Evolutionary conservation across 2,888 invertebrate genomes (phyloP).

Genomic region (Pristionchus japonicus): DNA sequence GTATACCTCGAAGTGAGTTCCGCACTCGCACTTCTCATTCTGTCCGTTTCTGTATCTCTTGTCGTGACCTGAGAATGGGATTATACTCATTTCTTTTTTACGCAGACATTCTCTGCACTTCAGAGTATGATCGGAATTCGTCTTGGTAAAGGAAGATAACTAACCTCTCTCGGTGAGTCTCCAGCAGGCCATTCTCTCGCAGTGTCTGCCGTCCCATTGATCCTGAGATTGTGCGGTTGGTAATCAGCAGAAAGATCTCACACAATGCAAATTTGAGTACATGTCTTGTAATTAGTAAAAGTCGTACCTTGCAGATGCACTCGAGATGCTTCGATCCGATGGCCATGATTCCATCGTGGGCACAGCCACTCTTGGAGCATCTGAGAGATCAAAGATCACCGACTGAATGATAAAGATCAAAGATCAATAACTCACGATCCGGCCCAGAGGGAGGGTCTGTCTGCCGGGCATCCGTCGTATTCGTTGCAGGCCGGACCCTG

Average conservation of each 20-base stretch:
- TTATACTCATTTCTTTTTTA: neutral
- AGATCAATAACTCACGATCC: conserved; percentile 12
- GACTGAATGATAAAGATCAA: neutral
- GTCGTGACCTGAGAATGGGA: conserved; percentile 46
- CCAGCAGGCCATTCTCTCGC: conserved; percentile 73
- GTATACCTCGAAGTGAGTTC: conserved; percentile 26
- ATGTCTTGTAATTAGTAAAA: neutral
- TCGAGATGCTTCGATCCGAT: conserved; percentile 68
- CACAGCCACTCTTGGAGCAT: conserved; percentile 69
- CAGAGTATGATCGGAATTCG: neutral
- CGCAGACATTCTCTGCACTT: neutral
- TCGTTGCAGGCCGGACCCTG: conserved; percentile 38
- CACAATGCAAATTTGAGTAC: neutral
- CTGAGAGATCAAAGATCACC: conserved; percentile 54
- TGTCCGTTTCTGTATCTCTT: conserved; percentile 54
- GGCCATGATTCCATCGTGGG: conserved; percentile 70
- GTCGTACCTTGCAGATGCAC: conserved; percentile 66
- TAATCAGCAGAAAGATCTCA: conserved; percentile 2
- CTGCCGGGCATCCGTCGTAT: conserved; percentile 21
- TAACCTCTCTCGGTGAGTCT: conserved; percentile 65
- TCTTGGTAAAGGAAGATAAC: neutral
- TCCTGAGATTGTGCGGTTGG: conserved; percentile 50
- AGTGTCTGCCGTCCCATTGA: conserved; percentile 72
- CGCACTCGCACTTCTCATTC: conserved; percentile 32
- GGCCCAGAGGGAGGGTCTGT: neutral